phyloP scores from a whole-genome alignment of 1,140 invertebrate genomes.

The Zaprionus inermis region DNA sequence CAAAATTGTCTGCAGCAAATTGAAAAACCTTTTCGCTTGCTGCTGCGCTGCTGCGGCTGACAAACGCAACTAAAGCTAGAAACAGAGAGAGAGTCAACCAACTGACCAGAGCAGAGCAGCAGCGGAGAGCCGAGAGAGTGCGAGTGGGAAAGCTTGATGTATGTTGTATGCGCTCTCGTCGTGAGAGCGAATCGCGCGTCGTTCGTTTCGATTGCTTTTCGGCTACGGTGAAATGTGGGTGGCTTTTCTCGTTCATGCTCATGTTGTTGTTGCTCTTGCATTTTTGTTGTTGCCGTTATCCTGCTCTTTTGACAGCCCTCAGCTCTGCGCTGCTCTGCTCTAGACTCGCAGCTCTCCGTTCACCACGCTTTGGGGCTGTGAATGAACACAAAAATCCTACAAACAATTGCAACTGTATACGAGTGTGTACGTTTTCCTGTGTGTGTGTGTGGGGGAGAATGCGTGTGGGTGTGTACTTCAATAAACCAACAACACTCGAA shows the following conservation, averaged over 20 bases:
- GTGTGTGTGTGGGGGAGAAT: neutral
- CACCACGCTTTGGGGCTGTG: conserved; percentile 19
- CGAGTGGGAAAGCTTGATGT: conserved; percentile 17
- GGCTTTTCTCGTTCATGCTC: conserved; percentile 46
- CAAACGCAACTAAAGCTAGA: conserved; percentile 54
- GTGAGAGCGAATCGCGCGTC: conserved; percentile 28
- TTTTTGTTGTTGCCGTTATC: conserved; percentile 65
- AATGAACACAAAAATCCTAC: conserved; percentile 48
- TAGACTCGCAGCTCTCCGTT: neutral
- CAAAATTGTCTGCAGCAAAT: conserved; percentile 51
- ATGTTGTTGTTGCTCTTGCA: conserved; percentile 42
- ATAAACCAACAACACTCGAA: conserved; percentile 53
- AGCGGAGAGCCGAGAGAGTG: conserved; percentile 37
- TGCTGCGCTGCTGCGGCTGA: conserved; percentile 46
- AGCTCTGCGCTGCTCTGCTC: conserved; percentile 21
- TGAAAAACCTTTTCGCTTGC: conserved; percentile 53
- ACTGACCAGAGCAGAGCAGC: conserved; percentile 31
- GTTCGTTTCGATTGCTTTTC: conserved; percentile 4
- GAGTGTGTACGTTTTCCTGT: conserved; percentile 1
- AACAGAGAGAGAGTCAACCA: conserved; percentile 32
- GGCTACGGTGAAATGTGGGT: conserved; percentile 54
- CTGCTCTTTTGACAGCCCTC: conserved; percentile 36
- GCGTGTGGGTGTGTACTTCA: conserved; percentile 45
- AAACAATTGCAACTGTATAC: conserved; percentile 33
- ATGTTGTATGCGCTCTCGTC: neutral